Evolutionary conservation across 1,140 invertebrate genomes (phyloP).

Genomic region (Drosophila pseudoananassae): DNA sequence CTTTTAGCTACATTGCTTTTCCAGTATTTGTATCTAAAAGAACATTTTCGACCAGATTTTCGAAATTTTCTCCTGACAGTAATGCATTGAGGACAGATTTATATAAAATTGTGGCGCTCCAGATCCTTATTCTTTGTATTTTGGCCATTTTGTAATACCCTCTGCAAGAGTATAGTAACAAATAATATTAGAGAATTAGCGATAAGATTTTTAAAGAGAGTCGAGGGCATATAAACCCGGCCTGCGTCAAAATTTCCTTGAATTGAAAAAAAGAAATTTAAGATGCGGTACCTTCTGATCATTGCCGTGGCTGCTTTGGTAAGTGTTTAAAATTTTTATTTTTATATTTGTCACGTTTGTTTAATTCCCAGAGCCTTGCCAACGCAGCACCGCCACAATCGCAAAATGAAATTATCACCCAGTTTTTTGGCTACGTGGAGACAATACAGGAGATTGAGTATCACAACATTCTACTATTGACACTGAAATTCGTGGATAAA

Average conservation of each 20-base stretch:
- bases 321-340: not conserved
- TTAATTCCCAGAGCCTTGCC: not conserved
- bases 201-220: conserved; percentile 9
- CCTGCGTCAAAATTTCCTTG: not conserved
- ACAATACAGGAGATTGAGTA: conserved; percentile 1
- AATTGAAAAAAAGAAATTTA: not conserved
- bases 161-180: not conserved
- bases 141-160: too few relatives aligned
- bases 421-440: conserved; percentile 24
- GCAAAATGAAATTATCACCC: conserved; percentile 8
- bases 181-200: not conserved
- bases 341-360: not conserved
- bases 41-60: too few relatives aligned
- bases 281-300: not conserved
- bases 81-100: too few relatives aligned
- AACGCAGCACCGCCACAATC: conserved; percentile 1
- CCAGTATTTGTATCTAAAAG: too few relatives aligned
- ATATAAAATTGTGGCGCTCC: too few relatives aligned
- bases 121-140: too few relatives aligned
- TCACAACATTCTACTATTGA: not conserved
- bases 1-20: too few relatives aligned
- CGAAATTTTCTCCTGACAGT: too few relatives aligned
- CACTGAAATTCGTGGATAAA: not conserved
- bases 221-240: conserved; percentile 10
- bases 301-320: conserved; percentile 12